Conservation (phyloP, 2,797 vertebrate genomes). For the Ctenopoma kingsleyae region DNA sequence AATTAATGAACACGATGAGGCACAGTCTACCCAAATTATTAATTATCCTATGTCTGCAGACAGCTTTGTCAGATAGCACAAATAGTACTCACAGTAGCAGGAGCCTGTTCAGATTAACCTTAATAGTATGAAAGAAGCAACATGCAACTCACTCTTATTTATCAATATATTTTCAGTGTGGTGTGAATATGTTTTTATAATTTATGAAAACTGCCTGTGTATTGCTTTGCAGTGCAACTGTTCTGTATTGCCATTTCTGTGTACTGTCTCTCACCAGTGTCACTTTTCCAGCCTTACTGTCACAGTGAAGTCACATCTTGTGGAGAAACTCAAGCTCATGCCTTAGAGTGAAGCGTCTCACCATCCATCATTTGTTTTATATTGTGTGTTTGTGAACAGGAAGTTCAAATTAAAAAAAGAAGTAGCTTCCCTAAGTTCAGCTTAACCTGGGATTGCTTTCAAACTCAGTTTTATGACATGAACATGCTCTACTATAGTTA, state of each 20-base stretch:
- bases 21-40: neutral
- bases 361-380: conserved; percentile 71
- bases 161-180: conserved; percentile 67
- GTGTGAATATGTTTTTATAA: conserved; percentile 65
- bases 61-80: conserved; percentile 54
- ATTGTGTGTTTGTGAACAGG: conserved; percentile 59
- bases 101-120: conserved; percentile 68
- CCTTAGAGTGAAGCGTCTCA: conserved; percentile 73
- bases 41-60: conserved; percentile 37
- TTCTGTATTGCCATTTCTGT: conserved; percentile 79
- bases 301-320: conserved; percentile 66
- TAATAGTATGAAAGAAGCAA: conserved; percentile 62
- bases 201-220: conserved; percentile 75
- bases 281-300: conserved; percentile 71
- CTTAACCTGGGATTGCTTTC: conserved; percentile 20
- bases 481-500: conserved; percentile 35
- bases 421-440: conserved; percentile 26
- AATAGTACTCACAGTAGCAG: conserved; percentile 56
- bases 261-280: conserved; percentile 75
- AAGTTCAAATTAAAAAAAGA: conserved; percentile 45
- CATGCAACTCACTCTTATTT: conserved; percentile 67
- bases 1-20: neutral
- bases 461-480: conserved; percentile 7
- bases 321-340: conserved; percentile 72
- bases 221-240: conserved; percentile 78